phyloP scores from a whole-genome alignment of 2,888 invertebrate species.

The Proisotoma minuta region DNA sequence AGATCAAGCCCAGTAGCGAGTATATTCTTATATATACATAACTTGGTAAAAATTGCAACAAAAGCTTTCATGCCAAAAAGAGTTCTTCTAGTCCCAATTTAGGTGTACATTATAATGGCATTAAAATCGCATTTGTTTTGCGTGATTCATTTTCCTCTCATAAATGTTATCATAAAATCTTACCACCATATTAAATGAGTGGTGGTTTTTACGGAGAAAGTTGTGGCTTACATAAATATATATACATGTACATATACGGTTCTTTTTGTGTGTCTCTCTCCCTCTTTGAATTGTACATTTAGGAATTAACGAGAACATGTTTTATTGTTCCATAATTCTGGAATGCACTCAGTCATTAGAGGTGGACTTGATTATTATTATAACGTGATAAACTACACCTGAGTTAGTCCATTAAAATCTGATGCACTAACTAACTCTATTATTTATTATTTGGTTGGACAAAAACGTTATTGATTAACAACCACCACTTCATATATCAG shows the following conservation, averaged over 20 bases:
- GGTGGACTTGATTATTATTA: conserved; percentile 1
- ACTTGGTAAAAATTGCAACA: too few relatives aligned
- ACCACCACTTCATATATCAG: neutral
- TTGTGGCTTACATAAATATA: too few relatives aligned
- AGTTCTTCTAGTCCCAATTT: too few relatives aligned
- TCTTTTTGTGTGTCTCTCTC: too few relatives aligned
- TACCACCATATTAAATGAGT: neutral
- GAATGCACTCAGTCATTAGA: neutral
- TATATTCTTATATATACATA: too few relatives aligned
- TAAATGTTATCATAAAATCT: conserved; percentile 29
- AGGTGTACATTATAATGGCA: conserved; percentile 28
- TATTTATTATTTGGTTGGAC: neutral
- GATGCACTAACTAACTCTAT: neutral
- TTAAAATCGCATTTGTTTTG: conserved; percentile 46
- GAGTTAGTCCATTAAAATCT: neutral
- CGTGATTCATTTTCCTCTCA: conserved; percentile 44
- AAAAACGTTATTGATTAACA: neutral
- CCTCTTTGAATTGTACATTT: too few relatives aligned
- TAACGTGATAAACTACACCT: neutral
- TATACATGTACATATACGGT: too few relatives aligned
- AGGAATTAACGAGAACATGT: conserved; percentile 1
- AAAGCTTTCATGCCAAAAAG: too few relatives aligned
- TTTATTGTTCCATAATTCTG: conserved; percentile 3
- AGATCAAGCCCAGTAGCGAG: too few relatives aligned
- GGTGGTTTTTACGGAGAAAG: too few relatives aligned